Base-by-base conservation (phyloP, 2,113 vertebrate species). In the Garra rufa region DNA sequence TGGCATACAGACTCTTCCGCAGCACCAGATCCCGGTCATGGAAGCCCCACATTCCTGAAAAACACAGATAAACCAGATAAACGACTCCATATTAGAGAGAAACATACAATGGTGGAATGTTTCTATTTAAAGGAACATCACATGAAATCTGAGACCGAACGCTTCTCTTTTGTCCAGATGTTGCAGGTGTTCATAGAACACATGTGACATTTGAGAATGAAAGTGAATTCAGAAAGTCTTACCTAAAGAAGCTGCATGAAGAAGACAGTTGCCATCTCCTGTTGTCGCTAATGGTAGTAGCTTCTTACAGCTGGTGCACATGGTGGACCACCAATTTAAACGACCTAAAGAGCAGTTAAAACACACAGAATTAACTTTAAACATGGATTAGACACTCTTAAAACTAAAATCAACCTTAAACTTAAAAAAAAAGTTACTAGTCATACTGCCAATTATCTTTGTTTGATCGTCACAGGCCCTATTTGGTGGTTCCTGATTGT, bases 211-310 rank as follows among this genome's bases (percentile, higher is more conserved):
- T 3, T 26, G 21, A 30, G 73, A 4, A 73, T 73, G 43, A 34
- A 21, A 0, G 44, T 52, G 7, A 50, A 30, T 30, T 75, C 24
- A n/a, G 28, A 34, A 38, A 24, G 63, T 70, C 95, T 95, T 92
- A 99, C 98, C 98, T 89, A 99, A 93, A 21, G 98, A 99, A 43
- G 98, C 98, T 8, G 98, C 98, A 1, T 99, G 98, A 84, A 99
- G 92, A 15, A 99, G 97, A 93, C 98, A 99, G 95, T 99, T 99
- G 15, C 98, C 98, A 14, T 99, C 98, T 9, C 98, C 98, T 0
- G 98, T 99, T 4, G 98, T 99, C 26, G 98, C 98, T 94, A 99
- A 89, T 63, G 98, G 98, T 86, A 99, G 96, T 67, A 99, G 96
- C 85, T 97, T 96, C 89, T 99, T 99, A 89, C 98, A 99, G 90